These are phyloP conservation scores for Trichechus manatus DNA, from an alignment of 2,113 vertebrate genomes.

Conservation along the genomic window DNA sequence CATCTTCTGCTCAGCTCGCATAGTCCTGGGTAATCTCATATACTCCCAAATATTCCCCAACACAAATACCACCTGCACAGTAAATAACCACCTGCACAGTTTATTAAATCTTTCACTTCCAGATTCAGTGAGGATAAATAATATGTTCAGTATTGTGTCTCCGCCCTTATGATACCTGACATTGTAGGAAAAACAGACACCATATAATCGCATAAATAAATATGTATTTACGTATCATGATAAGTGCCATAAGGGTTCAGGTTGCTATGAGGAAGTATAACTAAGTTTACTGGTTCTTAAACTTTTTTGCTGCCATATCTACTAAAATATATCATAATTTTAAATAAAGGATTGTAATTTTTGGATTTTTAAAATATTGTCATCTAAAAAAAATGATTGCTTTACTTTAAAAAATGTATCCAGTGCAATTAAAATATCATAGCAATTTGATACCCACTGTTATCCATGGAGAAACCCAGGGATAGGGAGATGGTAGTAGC, in stretches of 20 bases:
- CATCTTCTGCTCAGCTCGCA: background rate
- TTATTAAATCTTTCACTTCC: background rate
- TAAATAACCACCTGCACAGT: background rate
- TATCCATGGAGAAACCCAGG: background rate
- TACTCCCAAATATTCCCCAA: background rate
- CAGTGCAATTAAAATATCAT: background rate
- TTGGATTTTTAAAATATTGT: background rate
- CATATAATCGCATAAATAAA: background rate
- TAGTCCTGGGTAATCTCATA: background rate
- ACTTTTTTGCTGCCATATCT: background rate
- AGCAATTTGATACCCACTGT: background rate
- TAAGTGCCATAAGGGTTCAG: background rate
- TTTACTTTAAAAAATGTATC: background rate
- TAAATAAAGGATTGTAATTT: background rate
- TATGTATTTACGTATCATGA: background rate
- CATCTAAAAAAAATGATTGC: background rate
- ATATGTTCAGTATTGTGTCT: background rate
- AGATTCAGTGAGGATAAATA: background rate
- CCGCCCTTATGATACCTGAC: background rate
- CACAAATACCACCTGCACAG: background rate
- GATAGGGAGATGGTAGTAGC: background rate
- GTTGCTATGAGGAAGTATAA: background rate
- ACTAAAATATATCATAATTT: background rate
- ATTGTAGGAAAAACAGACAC: slow-evolving; percentile 3
- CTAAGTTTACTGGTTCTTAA: slow-evolving; percentile 12